Conservation (phyloP, 2,888 invertebrate species). For the Cybosia mesomella region DNA sequence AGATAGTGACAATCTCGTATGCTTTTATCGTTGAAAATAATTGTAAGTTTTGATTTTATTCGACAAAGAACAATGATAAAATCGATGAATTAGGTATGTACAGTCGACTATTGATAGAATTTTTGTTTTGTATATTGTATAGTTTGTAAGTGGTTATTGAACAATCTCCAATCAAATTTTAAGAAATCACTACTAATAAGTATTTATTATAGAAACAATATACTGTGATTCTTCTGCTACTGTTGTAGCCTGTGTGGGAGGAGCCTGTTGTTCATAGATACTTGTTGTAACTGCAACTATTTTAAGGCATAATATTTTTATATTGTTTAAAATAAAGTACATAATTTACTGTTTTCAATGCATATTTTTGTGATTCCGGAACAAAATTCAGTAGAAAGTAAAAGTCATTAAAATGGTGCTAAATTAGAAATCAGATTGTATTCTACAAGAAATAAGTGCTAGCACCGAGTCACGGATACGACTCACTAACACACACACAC, state of each 20-base stretch:
- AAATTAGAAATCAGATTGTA: conserved; percentile 62
- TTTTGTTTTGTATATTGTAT: conserved; percentile 79
- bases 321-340: conserved; percentile 84
- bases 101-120: conserved; percentile 70
- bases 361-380: conserved; percentile 74
- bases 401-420: conserved; percentile 81
- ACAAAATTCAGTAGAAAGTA: conserved; percentile 44
- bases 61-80: conserved; percentile 71
- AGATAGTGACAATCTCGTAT: conserved; percentile 62
- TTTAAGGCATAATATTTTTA: conserved; percentile 84
- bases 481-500: conserved; percentile 43
- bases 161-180: conserved; percentile 73
- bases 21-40: conserved; percentile 78
- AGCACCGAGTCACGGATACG: conserved; percentile 18
- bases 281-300: conserved; percentile 72
- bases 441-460: conserved; percentile 13
- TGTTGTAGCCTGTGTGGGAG: not conserved
- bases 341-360: conserved; percentile 75
- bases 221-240: conserved; percentile 75
- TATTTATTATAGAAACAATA: conserved; percentile 77
- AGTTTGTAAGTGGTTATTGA: conserved; percentile 81
- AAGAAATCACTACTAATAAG: conserved; percentile 62
- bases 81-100: conserved; percentile 67
- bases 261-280: conserved; percentile 43
- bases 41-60: conserved; percentile 65